Evolutionary conservation across 35 echinoderm and acorn worm species (phyloP).

Genomic region (Acanthaster planci): DNA sequence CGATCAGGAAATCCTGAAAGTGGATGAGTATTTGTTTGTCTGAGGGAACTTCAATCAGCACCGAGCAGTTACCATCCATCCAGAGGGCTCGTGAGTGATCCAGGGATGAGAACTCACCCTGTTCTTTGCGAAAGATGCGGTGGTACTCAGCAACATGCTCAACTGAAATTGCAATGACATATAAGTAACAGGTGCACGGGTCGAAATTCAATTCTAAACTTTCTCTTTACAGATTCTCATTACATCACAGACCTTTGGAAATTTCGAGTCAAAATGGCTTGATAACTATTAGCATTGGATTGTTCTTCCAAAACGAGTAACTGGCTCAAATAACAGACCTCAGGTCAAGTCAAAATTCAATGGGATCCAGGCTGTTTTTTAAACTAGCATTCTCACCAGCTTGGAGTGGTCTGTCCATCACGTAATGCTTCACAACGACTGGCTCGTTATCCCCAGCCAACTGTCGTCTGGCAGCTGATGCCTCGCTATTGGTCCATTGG

Average conservation of each 20-base stretch:
- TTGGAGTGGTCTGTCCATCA: conserved; percentile 6
- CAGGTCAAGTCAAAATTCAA: too few species aligned
- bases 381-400: not conserved
- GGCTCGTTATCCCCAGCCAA: not conserved
- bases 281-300: too few species aligned
- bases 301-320: too few species aligned
- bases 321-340: too few species aligned
- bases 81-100: not conserved
- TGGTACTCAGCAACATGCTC: conserved; percentile 18
- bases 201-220: too few species aligned
- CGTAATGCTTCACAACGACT: not conserved
- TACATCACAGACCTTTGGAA: too few species aligned
- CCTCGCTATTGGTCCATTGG: conserved; percentile 6
- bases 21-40: conserved; percentile 3
- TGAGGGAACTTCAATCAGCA: not conserved
- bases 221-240: too few species aligned
- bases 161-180: not conserved
- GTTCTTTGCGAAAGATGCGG: not conserved
- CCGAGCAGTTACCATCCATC: conserved; percentile 5
- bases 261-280: too few species aligned
- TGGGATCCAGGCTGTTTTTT: too few species aligned
- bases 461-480: not conserved
- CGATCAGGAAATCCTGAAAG: not conserved
- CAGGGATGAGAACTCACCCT: conserved; percentile 5
- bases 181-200: too few species aligned